Conservation (phyloP, 2,888 invertebrate genomes). For the Flabesymbios commensalis region DNA sequence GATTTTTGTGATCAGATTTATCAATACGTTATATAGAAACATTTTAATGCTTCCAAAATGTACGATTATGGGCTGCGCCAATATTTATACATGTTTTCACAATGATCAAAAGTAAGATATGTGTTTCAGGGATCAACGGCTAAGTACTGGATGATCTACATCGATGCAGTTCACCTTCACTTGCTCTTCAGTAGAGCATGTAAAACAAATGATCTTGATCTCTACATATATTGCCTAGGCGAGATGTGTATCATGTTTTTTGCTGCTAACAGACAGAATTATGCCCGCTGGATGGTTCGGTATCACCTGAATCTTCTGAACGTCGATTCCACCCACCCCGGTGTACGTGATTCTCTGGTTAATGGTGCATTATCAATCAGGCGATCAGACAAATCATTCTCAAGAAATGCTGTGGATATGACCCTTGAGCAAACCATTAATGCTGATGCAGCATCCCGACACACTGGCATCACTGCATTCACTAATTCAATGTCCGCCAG, state of each 20-base stretch:
- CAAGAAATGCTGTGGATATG: constrained; percentile 18
- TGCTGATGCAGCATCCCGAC: constrained; percentile 24
- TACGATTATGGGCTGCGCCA: too few species aligned
- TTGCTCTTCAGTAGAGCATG: constrained; percentile 1
- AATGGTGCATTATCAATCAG: constrained; percentile 23
- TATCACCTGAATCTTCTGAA: constrained; percentile 31
- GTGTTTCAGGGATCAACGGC: constrained; percentile 22
- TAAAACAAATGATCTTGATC: not conserved
- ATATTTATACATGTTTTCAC: too few species aligned
- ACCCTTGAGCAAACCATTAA: constrained; percentile 27
- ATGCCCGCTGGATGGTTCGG: constrained; percentile 34
- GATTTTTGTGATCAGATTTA: too few species aligned
- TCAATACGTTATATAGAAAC: too few species aligned
- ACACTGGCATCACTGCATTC: constrained; percentile 19
- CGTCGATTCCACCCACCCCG: constrained; percentile 22
- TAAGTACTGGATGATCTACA: constrained; percentile 7
- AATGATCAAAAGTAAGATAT: too few species aligned
- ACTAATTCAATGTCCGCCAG: constrained; percentile 14
- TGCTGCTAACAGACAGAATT: constrained; percentile 26
- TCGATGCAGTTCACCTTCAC: not conserved
- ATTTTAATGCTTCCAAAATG: too few species aligned
- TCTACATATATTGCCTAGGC: not conserved
- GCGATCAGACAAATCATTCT: constrained; percentile 23
- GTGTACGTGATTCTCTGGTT: constrained; percentile 12
- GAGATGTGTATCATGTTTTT: constrained; percentile 1